Percentiles rank a stretch among this genome's conserved stretches.
Conservation (phyloP, 2,888 invertebrate genomes). For the Ormyrus labotus region DNA sequence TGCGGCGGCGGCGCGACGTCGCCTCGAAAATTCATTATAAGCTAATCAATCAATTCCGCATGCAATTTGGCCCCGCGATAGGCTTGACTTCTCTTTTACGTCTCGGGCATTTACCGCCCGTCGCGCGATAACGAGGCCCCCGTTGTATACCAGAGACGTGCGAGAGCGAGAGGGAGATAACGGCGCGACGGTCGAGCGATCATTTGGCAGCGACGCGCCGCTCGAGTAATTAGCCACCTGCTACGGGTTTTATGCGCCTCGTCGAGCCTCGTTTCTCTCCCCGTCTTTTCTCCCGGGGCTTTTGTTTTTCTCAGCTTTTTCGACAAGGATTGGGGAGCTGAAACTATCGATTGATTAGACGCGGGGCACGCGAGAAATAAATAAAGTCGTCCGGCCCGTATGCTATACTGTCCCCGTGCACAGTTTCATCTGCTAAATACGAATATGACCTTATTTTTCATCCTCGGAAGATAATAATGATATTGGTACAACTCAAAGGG, state of each 20-base stretch:
- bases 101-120: slow-evolving; percentile 44
- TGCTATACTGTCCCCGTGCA: no score
- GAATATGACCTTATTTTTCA: no score
- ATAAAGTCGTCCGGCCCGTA: no score
- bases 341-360: no score
- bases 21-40: slow-evolving; percentile 42
- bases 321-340: no score
- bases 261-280: not conserved
- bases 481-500: no score
- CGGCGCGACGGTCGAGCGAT: slow-evolving; percentile 32
- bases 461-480: no score
- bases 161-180: no score
- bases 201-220: not conserved
- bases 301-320: no score
- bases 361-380: no score
- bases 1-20: not conserved
- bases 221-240: slow-evolving; percentile 50
- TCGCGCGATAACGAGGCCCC: not conserved
- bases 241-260: slow-evolving; percentile 16
- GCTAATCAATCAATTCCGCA: slow-evolving; percentile 48
- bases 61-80: slow-evolving; percentile 40
- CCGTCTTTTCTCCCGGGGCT: not conserved
- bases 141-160: not conserved
- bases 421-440: no score
- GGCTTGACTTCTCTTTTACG: not conserved